Evolutionary conservation across 2,797 vertebrate genomes (phyloP).

Genomic region (Notoglanidium macrostoma): DNA sequence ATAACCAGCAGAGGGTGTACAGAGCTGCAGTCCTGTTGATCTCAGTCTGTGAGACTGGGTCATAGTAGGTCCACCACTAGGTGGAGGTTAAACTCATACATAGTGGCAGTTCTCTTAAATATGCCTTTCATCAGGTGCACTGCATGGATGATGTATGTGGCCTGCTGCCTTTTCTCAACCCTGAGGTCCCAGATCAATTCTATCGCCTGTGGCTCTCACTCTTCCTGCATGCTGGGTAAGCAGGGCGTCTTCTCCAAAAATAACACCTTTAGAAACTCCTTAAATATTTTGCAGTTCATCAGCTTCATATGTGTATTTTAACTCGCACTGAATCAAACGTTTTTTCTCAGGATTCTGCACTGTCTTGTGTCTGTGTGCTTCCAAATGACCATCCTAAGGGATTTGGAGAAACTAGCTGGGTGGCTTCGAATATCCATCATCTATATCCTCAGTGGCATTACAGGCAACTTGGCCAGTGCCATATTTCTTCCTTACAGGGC

Average conservation of each 20-base stretch:
- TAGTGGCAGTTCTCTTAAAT: constrained; percentile 6
- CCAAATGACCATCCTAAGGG: constrained; percentile 96
- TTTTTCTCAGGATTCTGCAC: constrained; percentile 86
- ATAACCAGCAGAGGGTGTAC: constrained; percentile 40
- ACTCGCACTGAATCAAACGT: neutral
- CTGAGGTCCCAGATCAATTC: constrained; percentile 95
- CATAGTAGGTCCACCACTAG: constrained; percentile 18
- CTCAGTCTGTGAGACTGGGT: neutral
- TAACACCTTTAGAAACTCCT: neutral
- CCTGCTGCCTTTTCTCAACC: constrained; percentile 94
- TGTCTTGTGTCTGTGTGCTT: constrained; percentile 94
- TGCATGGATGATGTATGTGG: constrained; percentile 98
- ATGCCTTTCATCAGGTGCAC: constrained; percentile 79
- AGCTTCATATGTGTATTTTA: neutral
- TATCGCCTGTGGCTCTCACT: constrained; percentile 97
- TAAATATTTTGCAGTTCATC: neutral
- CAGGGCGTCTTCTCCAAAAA: neutral
- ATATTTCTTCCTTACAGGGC: constrained; percentile 95
- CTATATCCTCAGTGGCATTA: constrained; percentile 94
- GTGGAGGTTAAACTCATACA: constrained; percentile 15
- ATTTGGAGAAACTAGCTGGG: constrained; percentile 95
- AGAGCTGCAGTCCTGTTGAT: neutral
- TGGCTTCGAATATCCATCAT: constrained; percentile 98
- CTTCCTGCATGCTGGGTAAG: constrained; percentile 95
- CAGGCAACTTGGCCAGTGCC: constrained; percentile 95